A percentile compares a stretch with the other conserved stretches of the same genome.
Conservation (phyloP, 1,140 invertebrate species). For the Dendrolimus punctatus region DNA sequence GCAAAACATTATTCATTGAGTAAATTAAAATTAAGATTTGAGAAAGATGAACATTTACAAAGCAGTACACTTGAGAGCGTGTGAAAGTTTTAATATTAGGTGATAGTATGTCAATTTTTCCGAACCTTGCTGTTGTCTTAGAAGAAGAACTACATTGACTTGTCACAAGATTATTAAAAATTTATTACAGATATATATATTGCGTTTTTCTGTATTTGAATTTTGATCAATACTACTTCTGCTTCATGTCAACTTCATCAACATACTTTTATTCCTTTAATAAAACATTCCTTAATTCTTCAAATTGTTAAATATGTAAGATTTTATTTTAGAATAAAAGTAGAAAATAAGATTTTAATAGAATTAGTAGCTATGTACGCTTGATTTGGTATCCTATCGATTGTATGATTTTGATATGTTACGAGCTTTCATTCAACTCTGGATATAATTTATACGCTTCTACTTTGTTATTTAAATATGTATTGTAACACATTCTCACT, state of each 20-base stretch:
- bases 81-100: too few relatives aligned
- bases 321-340: slow-evolving; percentile 41
- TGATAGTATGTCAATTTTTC: too few relatives aligned
- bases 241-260: slow-evolving; percentile 5
- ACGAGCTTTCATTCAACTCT: too few relatives aligned
- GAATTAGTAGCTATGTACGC: slow-evolving; percentile 15
- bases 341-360: slow-evolving; percentile 33
- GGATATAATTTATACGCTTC: slow-evolving; percentile 1
- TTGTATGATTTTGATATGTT: too few relatives aligned
- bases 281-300: too few relatives aligned
- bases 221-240: slow-evolving; percentile 39
- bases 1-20: too few relatives aligned
- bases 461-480: slow-evolving; percentile 6
- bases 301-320: slow-evolving; percentile 30
- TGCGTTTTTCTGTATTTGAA: slow-evolving; percentile 41
- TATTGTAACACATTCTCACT: slow-evolving; percentile 12
- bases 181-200: slow-evolving; percentile 35
- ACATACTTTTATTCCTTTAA: slow-evolving; percentile 32
- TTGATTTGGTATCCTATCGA: too few relatives aligned
- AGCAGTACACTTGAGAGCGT: too few relatives aligned
- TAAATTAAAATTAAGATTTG: too few relatives aligned
- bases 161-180: slow-evolving; percentile 36
- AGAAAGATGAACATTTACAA: too few relatives aligned
- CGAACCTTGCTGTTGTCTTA: too few relatives aligned
- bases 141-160: slow-evolving; percentile 25